A percentile compares a stretch with the other conserved stretches of the same genome.
Evolutionary conservation across 2,797 vertebrate species (phyloP).

Genomic region (Hydrophis major): DNA sequence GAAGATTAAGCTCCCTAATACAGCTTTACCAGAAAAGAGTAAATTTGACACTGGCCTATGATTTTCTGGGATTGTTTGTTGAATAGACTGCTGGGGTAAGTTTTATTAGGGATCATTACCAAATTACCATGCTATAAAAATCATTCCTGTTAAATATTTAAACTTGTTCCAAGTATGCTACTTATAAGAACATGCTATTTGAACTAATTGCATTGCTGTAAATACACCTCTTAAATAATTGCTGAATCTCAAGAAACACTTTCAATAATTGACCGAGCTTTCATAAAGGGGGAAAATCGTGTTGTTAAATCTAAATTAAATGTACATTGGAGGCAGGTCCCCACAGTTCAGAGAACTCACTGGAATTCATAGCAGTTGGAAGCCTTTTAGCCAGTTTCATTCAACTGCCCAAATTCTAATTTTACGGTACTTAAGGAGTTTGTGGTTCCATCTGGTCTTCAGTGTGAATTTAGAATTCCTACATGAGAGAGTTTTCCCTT

Average conservation of each 20-base stretch:
- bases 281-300: conserved; percentile 69
- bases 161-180: conserved; percentile 66
- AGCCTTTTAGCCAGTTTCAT: conserved; percentile 28
- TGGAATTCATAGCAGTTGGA: conserved; percentile 43
- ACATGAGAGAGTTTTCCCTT: neutral
- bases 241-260: conserved; percentile 74
- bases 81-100: conserved; percentile 32
- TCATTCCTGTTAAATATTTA: conserved; percentile 64
- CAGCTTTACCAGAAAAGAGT: neutral
- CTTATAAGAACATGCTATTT: conserved; percentile 65
- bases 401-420: neutral
- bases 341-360: conserved; percentile 42
- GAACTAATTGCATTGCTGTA: conserved; percentile 71
- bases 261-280: conserved; percentile 76
- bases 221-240: conserved; percentile 76
- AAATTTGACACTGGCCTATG: neutral
- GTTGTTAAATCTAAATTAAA: conserved; percentile 78
- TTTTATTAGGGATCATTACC: conserved; percentile 49
- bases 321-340: conserved; percentile 64
- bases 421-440: rapidly evolving
- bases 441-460: neutral
- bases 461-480: neutral
- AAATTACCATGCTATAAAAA: conserved; percentile 52
- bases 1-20: neutral
- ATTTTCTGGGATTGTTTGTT: neutral